These are phyloP conservation scores for Chaenocephalus aceratus DNA, from an alignment of 2,113 vertebrate species.

Conservation along the genomic window DNA sequence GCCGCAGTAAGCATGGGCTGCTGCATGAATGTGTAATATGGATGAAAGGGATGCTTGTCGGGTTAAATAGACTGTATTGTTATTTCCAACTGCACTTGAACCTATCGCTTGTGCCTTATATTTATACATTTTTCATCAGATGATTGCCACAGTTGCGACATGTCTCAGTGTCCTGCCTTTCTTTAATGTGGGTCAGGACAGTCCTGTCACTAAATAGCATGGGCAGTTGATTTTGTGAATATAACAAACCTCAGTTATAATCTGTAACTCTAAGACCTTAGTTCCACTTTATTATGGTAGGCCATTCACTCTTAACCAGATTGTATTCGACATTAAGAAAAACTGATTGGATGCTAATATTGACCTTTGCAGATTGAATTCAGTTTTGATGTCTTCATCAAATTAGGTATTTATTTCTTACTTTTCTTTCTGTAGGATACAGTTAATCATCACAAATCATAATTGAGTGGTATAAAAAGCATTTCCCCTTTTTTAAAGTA, in stretches of 20 bases:
- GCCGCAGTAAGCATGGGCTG: not conserved
- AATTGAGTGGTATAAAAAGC: not conserved
- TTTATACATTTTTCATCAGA: not conserved
- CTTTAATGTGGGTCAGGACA: constrained; percentile 1
- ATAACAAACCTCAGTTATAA: not conserved
- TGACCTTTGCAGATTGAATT: not conserved
- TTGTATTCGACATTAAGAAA: not conserved
- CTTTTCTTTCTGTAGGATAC: not conserved
- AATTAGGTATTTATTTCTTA: not conserved
- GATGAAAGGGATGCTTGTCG: constrained; percentile 8
- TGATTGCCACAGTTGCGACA: not conserved
- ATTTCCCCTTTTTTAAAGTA: not conserved
- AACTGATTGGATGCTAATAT: not conserved
- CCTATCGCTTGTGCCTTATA: not conserved
- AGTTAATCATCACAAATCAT: not conserved
- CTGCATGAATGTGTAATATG: constrained; percentile 6
- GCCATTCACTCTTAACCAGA: not conserved
- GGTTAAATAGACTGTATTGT: constrained; percentile 10
- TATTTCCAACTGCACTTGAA: constrained; percentile 7
- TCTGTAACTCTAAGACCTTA: not conserved
- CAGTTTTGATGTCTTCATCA: not conserved
- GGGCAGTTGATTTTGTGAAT: not conserved
- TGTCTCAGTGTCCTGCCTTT: not conserved
- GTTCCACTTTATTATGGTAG: not conserved
- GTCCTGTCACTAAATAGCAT: not conserved